Conservation (phyloP, 1,140 invertebrate species). For the Pectinophora gossypiella region DNA sequence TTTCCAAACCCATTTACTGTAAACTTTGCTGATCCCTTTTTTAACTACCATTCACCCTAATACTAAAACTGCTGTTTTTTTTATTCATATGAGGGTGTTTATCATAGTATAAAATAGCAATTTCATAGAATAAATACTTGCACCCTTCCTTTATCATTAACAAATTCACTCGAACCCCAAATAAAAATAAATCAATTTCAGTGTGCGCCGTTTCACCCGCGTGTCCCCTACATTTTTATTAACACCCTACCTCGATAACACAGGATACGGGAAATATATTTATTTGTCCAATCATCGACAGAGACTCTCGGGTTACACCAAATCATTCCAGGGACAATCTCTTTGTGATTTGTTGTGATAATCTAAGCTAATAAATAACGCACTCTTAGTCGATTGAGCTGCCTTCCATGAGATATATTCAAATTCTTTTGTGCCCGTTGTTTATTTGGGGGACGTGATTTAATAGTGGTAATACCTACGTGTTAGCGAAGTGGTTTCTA, state of each 20-base stretch:
- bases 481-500: no score
- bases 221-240: constrained; percentile 69
- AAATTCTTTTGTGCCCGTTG: constrained; percentile 9
- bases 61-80: no score
- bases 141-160: no score
- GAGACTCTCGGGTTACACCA: constrained; percentile 68
- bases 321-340: constrained; percentile 61
- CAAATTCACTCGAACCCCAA: no score
- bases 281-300: constrained; percentile 73
- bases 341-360: constrained; percentile 69
- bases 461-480: no score
- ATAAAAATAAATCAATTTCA: no score
- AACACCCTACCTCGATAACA: constrained; percentile 69
- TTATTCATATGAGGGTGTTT: no score
- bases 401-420: constrained; percentile 47
- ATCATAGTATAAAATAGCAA: no score
- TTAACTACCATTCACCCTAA: no score
- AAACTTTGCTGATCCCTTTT: no score
- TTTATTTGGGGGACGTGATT: background rate
- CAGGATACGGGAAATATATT: constrained; percentile 73
- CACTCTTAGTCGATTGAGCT: constrained; percentile 64
- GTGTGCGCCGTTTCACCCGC: constrained; percentile 24
- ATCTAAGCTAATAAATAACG: constrained; percentile 69
- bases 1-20: no score
- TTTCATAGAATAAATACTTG: no score